phyloP scores from a whole-genome alignment of 2,888 invertebrate species.

The Tipula lateralis region DNA sequence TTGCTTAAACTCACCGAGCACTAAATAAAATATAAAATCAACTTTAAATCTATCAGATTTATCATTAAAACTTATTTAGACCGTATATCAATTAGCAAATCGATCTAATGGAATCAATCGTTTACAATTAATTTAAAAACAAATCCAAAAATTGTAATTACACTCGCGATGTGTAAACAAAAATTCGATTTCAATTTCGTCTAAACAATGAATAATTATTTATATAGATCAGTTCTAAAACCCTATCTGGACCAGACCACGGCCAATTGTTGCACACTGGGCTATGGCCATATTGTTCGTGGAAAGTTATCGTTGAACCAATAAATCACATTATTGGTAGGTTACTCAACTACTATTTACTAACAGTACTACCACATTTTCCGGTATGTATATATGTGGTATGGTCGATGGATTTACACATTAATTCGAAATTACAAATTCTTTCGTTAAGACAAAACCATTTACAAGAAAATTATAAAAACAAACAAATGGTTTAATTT shows the following conservation, averaged over 20 bases:
- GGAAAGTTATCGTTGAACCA: neutral
- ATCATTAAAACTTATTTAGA: constrained; percentile 19
- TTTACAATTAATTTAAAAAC: neutral
- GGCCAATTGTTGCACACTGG: too few species aligned
- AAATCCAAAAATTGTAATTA: neutral
- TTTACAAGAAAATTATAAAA: neutral
- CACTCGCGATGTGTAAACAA: neutral
- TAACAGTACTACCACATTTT: neutral
- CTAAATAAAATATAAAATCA: neutral
- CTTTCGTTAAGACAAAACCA: constrained; percentile 4
- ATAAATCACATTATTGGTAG: neutral
- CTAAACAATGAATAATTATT: neutral
- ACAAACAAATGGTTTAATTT: neutral
- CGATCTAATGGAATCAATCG: neutral
- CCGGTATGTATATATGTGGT: constrained; percentile 12
- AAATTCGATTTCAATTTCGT: neutral
- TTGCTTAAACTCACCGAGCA: neutral
- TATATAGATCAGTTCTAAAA: neutral
- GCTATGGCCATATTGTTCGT: neutral
- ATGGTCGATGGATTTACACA: too few species aligned
- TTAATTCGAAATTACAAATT: constrained; percentile 3
- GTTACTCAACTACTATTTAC: neutral
- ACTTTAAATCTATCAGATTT: neutral
- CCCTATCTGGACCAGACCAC: neutral
- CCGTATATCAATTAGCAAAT: neutral